phyloP scores from a whole-genome alignment of 2,113 vertebrate genomes.

The Reinhardtius hippoglossoides region DNA sequence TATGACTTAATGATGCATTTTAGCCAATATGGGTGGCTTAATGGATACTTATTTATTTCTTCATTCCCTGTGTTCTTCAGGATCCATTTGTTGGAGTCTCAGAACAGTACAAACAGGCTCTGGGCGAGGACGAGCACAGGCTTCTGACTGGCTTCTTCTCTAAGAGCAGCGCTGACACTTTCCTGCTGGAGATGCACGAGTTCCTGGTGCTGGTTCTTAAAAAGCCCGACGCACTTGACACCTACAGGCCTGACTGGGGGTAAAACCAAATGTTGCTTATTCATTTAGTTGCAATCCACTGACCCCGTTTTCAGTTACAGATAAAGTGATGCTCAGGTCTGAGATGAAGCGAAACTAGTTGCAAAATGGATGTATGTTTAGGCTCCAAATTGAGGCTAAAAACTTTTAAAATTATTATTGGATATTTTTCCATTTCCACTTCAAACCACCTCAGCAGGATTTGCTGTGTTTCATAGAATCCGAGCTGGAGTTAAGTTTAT shows the following conservation, averaged over 20 bases:
- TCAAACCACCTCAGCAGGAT: too few species aligned
- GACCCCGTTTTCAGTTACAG: neutral
- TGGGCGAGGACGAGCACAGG: conserved; percentile 70
- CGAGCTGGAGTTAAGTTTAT: too few species aligned
- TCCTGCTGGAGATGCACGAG: conserved; percentile 93
- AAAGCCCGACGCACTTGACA: conserved; percentile 58
- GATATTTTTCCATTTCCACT: too few species aligned
- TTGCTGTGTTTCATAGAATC: too few species aligned
- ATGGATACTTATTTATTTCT: neutral
- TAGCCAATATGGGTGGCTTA: too few species aligned
- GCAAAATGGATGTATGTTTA: too few species aligned
- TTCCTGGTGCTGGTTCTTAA: conserved; percentile 88
- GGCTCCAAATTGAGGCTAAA: too few species aligned
- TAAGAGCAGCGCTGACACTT: conserved; percentile 83
- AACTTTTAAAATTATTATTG: too few species aligned
- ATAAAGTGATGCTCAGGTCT: neutral
- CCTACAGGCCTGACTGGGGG: conserved; percentile 87
- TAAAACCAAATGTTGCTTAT: conserved; percentile 59
- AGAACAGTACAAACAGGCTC: conserved; percentile 77
- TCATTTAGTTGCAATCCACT: neutral
- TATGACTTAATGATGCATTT: neutral
- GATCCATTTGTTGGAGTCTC: conserved; percentile 89
- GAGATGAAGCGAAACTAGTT: neutral
- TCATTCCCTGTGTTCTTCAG: conserved; percentile 71
- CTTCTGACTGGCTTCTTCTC: conserved; percentile 86